These are phyloP conservation scores for Euura lappo DNA, from an alignment of 1,140 invertebrate genomes.

Conservation along the genomic window DNA sequence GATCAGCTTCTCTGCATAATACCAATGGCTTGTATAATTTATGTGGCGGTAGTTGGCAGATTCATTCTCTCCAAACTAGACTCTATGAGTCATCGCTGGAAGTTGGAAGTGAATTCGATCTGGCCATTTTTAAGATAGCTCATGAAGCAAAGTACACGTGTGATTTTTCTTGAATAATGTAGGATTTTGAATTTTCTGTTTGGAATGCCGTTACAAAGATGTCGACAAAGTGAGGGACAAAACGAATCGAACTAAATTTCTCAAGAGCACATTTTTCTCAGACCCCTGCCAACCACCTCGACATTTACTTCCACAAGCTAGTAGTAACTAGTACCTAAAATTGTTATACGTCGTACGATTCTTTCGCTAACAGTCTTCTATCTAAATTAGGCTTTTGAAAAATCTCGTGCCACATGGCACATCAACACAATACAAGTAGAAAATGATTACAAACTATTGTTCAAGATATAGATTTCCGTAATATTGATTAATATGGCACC, in stretches of 20 bases:
- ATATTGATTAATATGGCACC: slow-evolving; percentile 44
- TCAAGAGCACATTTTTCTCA: not conserved
- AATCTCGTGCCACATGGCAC: not conserved
- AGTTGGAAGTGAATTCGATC: too few relatives aligned
- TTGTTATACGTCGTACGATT: not conserved
- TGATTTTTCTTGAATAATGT: not conserved
- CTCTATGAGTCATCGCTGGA: not conserved
- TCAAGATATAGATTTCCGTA: not conserved
- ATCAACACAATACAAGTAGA: not conserved
- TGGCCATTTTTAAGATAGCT: too few relatives aligned
- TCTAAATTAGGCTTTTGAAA: not conserved
- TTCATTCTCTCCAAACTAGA: not conserved
- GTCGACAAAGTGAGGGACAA: too few relatives aligned
- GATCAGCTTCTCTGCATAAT: not conserved
- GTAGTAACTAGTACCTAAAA: not conserved
- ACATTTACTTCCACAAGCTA: not conserved
- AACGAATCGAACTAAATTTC: too few relatives aligned
- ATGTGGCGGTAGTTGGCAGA: not conserved
- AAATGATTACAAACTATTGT: not conserved
- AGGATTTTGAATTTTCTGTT: not conserved
- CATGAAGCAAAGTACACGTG: not conserved
- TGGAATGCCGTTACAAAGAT: too few relatives aligned
- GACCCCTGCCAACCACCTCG: not conserved
- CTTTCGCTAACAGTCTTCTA: not conserved
- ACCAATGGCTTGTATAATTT: not conserved